Base-by-base conservation (phyloP, 23 tunicate genomes). In the Trididemnum clinides region DNA sequence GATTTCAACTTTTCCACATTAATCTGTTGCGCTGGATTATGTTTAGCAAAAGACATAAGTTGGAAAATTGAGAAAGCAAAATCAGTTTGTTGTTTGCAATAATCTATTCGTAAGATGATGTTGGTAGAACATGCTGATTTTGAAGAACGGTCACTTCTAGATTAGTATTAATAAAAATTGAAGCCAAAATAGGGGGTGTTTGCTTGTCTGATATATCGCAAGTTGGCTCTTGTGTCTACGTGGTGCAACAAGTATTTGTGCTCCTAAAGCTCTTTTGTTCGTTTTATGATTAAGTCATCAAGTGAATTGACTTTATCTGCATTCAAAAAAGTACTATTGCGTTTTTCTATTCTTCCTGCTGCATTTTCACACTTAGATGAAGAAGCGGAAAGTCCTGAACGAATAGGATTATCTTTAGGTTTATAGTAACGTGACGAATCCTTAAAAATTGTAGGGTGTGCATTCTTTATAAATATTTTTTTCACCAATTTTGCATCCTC, bases 11-110 rank as follows among this genome's bases (percentile, higher is more conserved):
- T 37, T 28, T 66, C 75, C 36, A 4, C 37, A 30, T 3, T 32
- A 5, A 37, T 2, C 31, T 66, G 30, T 10, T 32, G 30, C 22
- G 5, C 18, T 37, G 3, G 18, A 6, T 36, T 36, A 28, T 38
- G 37, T 39, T 37, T 73, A 28, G 80, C 80, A 38, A 73, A 73
- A 38, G 80, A 54, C 57, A 73, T 36, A 73, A 38, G 25, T 73
- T 19, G 2, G 57, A 23, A 19, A 73, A 23, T 37, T 73, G 80
- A 19, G 80, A 73, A 7, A 37, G 12, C 19, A 73, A 12, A 6
- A 57, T 73, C 27, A 73, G 57, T 73, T 73, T 36, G 27, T 39
- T 39, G 7, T 54, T 73, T 37, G 80, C 28, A 5, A 73, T 3
- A 5, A 73, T 73, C 12, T 73, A 57, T 2, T 73, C 25, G 57